Evolutionary conservation across 2,797 vertebrate genomes (phyloP).

Genomic region (Diplodus sargus): DNA sequence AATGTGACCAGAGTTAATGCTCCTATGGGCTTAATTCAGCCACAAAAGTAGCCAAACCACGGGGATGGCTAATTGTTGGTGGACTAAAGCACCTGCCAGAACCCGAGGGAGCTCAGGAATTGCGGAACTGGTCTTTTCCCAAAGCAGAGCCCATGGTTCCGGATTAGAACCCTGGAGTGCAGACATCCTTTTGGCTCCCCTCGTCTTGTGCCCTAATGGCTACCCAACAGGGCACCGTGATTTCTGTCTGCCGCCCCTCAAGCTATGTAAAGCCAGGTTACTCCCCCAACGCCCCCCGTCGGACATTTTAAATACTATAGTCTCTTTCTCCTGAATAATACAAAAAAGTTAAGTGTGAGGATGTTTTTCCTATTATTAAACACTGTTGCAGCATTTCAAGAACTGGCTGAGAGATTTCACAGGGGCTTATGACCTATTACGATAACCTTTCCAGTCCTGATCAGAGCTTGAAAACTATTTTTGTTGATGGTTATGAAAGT

Average conservation of each 20-base stretch:
- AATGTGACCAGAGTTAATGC: slow-evolving; percentile 84
- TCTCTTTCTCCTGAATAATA: not conserved
- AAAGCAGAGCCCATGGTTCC: slow-evolving; percentile 63
- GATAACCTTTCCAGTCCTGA: not conserved
- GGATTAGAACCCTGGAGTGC: slow-evolving; percentile 82
- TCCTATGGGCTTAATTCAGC: slow-evolving; percentile 81
- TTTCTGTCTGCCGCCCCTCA: slow-evolving; percentile 73
- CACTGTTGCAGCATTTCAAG: not conserved
- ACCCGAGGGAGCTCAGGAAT: slow-evolving; percentile 78
- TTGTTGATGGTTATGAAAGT: not conserved
- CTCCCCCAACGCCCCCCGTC: slow-evolving; percentile 33
- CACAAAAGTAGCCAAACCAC: slow-evolving; percentile 84
- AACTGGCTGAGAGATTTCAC: slow-evolving; percentile 6
- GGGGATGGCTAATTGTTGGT: slow-evolving; percentile 79
- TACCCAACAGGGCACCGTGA: slow-evolving; percentile 60
- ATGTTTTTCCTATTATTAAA: not conserved
- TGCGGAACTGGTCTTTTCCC: slow-evolving; percentile 69
- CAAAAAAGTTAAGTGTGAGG: not conserved
- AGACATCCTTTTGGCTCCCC: slow-evolving; percentile 71
- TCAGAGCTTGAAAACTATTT: not conserved
- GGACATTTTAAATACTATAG: slow-evolving; percentile 44
- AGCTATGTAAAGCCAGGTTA: slow-evolving; percentile 54
- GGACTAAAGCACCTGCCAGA: slow-evolving; percentile 84
- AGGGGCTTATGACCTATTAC: slow-evolving; percentile 7
- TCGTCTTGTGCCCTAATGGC: slow-evolving; percentile 67